Evolutionary conservation across 2,113 vertebrate species (phyloP).

Genomic region (Cathartes aura): DNA sequence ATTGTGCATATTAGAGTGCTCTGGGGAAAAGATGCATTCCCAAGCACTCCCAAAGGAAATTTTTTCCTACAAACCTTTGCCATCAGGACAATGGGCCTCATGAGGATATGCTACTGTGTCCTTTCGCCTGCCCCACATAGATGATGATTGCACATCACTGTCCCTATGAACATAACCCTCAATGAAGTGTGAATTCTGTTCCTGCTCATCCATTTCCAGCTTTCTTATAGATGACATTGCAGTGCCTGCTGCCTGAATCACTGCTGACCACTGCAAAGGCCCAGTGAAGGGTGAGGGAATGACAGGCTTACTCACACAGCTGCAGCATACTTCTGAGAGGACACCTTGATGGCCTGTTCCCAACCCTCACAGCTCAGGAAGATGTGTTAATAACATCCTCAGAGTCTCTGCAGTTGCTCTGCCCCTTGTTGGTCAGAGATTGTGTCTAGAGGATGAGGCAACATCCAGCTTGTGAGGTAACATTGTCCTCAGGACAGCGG

Average conservation of each 20-base stretch:
- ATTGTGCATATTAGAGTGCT: not conserved
- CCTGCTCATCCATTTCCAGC: not conserved
- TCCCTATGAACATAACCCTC: not conserved
- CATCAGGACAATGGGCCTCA: not conserved
- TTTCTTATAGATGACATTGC: not conserved
- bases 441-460: not conserved
- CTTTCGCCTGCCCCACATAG: not conserved
- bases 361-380: not conserved
- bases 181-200: not conserved
- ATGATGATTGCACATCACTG: not conserved
- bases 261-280: not conserved
- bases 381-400: not conserved
- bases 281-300: not conserved
- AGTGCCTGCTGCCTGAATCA: not conserved
- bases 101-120: too few species aligned
- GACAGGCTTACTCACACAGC: not conserved
- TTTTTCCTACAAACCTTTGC: not conserved
- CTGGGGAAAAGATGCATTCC: not conserved
- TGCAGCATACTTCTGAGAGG: not conserved
- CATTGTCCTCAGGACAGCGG: not conserved
- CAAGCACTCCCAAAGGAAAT: not conserved
- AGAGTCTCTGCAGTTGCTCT: not conserved
- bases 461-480: not conserved
- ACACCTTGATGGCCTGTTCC: not conserved
- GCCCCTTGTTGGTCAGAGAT: not conserved